A percentile compares a stretch with the other conserved stretches of the same genome.
Conservation (phyloP, 2,888 invertebrate species). For the Monopis laevigella region DNA sequence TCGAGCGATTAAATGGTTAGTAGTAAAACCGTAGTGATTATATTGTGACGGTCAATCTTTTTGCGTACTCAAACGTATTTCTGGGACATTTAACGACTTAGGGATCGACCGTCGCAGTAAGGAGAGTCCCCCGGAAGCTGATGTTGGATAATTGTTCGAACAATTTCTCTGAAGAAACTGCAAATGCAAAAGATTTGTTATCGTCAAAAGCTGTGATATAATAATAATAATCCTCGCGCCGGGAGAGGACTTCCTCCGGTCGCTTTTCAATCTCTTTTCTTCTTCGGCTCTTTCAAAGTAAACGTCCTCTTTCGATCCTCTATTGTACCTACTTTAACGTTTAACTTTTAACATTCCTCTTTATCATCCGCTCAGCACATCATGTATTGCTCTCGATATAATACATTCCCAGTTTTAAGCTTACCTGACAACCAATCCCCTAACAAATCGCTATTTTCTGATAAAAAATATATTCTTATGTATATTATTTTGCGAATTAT, state of each 20-base stretch:
- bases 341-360: neutral
- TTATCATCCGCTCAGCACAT: no score
- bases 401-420: no score
- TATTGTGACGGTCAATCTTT: no score
- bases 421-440: no score
- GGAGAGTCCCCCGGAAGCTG: no score
- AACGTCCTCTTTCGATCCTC: neutral
- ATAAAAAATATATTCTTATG: no score
- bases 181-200: slow-evolving; percentile 67
- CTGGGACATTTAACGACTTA: no score
- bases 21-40: no score
- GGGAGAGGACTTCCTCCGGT: slow-evolving; percentile 35
- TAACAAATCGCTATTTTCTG: no score
- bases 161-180: slow-evolving; percentile 59
- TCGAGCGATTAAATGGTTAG: slow-evolving; percentile 60
- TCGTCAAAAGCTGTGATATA: slow-evolving; percentile 69
- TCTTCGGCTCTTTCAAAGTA: slow-evolving; percentile 35
- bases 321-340: slow-evolving; percentile 15
- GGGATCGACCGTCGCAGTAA: neutral
- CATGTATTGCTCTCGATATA: no score
- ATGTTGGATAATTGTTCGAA: slow-evolving; percentile 57
- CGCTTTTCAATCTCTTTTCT: slow-evolving; percentile 37
- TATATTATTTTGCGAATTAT: no score
- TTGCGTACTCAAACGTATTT: no score
- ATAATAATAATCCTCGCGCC: slow-evolving; percentile 40